Percentiles rank a stretch among this genome's conserved stretches.
These are phyloP conservation scores for Pardosa pseudoannulata DNA, from an alignment of 2,888 invertebrate species.

Conservation along the genomic window DNA sequence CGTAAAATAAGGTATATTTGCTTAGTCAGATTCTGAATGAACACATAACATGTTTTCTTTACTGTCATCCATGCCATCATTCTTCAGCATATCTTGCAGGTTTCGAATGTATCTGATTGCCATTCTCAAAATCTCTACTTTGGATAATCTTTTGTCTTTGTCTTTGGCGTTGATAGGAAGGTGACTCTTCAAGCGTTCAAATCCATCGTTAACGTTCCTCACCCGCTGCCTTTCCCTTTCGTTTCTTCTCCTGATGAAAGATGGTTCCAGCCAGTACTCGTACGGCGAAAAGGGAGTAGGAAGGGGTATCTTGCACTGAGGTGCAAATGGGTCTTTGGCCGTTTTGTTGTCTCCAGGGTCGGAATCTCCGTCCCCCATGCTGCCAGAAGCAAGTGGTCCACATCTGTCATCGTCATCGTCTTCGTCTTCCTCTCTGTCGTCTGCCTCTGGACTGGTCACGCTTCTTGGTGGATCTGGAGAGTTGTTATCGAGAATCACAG, in stretches of 20 bases:
- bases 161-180: slow-evolving; percentile 75
- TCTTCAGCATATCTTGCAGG: slow-evolving; percentile 62
- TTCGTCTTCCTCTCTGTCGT: slow-evolving; percentile 50
- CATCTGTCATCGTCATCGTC: slow-evolving; percentile 48
- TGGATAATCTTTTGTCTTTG: slow-evolving; percentile 76
- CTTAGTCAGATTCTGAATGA: background rate
- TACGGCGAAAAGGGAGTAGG: slow-evolving; percentile 74
- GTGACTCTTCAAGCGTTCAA: slow-evolving; percentile 76
- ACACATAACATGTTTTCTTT: slow-evolving; percentile 47
- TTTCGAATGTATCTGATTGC: slow-evolving; percentile 76
- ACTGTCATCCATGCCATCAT: slow-evolving; percentile 51
- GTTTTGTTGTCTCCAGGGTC: background rate
- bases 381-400: background rate
- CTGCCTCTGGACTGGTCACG: slow-evolving; percentile 28
- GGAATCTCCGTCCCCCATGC: slow-evolving; percentile 16
- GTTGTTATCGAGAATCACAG: slow-evolving; percentile 25
- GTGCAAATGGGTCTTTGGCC: slow-evolving; percentile 76
- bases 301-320: slow-evolving; percentile 77
- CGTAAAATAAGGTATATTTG: no score
- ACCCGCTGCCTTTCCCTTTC: slow-evolving; percentile 78
- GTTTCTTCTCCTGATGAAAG: slow-evolving; percentile 76
- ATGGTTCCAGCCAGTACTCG: slow-evolving; percentile 73
- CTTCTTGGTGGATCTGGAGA: slow-evolving; percentile 7
- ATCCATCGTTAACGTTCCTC: slow-evolving; percentile 78
- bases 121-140: slow-evolving; percentile 77